Evolutionary conservation across 2,113 vertebrate species (phyloP).

Genomic region (Corvus hawaiiensis): DNA sequence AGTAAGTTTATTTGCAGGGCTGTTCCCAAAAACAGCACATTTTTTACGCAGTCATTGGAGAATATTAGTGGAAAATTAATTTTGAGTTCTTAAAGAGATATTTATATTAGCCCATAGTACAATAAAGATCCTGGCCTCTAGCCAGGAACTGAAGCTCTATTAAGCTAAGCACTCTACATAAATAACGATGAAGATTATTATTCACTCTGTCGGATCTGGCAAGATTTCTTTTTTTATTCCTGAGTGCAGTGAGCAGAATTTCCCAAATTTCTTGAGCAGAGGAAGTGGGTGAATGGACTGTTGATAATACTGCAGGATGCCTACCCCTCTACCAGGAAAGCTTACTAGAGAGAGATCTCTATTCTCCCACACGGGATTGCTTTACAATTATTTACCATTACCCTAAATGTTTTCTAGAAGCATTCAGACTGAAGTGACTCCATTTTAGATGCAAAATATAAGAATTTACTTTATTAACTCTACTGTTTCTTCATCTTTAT

Average conservation of each 20-base stretch:
- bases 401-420: neutral
- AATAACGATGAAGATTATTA: slow-evolving; percentile 10
- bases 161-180: slow-evolving; percentile 3
- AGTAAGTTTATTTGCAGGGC: slow-evolving; percentile 26
- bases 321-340: neutral
- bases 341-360: neutral
- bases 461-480: neutral
- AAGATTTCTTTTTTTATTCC: neutral
- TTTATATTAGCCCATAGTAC: slow-evolving; percentile 30
- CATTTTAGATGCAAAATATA: neutral
- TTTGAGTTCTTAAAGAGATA: slow-evolving; percentile 35
- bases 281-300: neutral
- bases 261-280: neutral
- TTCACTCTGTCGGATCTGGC: neutral
- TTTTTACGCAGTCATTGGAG: neutral
- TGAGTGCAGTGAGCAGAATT: neutral
- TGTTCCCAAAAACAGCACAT: neutral
- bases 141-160: slow-evolving; percentile 23
- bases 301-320: neutral
- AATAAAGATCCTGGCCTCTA: slow-evolving; percentile 11
- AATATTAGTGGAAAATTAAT: slow-evolving; percentile 59
- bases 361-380: neutral
- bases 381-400: neutral
- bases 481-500: neutral
- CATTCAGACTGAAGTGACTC: neutral